Conservation (phyloP, 2,888 invertebrate genomes). For the Omphaloscelis lunosa region DNA sequence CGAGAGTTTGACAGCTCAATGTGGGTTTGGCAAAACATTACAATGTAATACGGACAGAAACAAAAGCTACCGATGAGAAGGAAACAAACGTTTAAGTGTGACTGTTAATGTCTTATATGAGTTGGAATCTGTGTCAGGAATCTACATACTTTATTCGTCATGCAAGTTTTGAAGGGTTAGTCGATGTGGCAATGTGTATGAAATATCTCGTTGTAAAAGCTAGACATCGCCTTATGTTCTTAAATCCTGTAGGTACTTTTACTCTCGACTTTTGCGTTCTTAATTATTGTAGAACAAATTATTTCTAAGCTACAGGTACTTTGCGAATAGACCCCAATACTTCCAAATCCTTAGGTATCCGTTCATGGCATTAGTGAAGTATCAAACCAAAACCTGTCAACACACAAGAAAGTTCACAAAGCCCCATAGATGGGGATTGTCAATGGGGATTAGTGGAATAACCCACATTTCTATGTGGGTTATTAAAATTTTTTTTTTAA, state of each 20-base stretch:
- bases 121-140: constrained; percentile 59
- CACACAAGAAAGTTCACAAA: too few species aligned
- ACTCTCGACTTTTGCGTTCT: neutral
- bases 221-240: neutral
- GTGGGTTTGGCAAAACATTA: constrained; percentile 81
- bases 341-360: neutral
- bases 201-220: neutral
- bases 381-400: neutral
- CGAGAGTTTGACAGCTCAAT: constrained; percentile 85
- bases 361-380: neutral
- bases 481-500: too few species aligned
- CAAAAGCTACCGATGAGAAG: constrained; percentile 69
- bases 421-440: too few species aligned
- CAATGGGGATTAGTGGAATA: too few species aligned
- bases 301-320: neutral
- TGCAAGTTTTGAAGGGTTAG: constrained; percentile 14
- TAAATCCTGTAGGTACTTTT: neutral
- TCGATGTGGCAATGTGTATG: neutral
- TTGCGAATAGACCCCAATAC: neutral
- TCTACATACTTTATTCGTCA: constrained; percentile 45
- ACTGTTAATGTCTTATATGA: constrained; percentile 57
- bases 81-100: constrained; percentile 67
- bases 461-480: too few species aligned
- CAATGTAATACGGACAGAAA: constrained; percentile 63
- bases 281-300: neutral